These are phyloP conservation scores for Turritopsis rubra DNA, from an alignment of 30 jellyfish, hydroid and myxozoan genomes.

Conservation along the genomic window DNA sequence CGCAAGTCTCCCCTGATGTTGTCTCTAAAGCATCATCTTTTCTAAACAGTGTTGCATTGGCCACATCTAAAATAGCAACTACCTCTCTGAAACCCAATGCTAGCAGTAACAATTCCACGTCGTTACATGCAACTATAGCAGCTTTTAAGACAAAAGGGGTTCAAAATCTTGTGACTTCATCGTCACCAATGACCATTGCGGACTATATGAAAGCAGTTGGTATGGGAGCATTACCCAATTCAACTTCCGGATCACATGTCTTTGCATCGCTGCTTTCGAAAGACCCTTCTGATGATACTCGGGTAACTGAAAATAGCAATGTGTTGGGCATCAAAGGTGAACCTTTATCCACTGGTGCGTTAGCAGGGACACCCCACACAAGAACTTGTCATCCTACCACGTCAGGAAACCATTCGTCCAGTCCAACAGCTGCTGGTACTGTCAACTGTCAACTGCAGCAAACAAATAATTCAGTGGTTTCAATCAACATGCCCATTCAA, in stretches of 20 bases:
- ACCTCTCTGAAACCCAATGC: background rate
- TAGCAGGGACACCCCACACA: too few species aligned
- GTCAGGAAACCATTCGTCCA: background rate
- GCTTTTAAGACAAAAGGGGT: background rate
- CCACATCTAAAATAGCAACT: background rate
- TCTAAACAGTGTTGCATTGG: conserved; percentile 7
- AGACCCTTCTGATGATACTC: background rate
- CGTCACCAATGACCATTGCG: background rate
- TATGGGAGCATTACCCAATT: background rate
- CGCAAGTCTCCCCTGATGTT: conserved; percentile 6
- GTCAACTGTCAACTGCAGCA: background rate
- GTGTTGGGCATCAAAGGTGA: background rate
- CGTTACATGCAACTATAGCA: background rate
- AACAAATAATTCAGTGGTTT: background rate
- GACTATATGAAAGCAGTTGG: background rate
- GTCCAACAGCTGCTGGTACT: background rate
- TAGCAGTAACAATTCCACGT: background rate
- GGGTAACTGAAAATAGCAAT: background rate
- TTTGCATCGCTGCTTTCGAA: background rate
- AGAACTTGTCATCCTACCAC: background rate
- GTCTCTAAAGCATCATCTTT: conserved; percentile 18
- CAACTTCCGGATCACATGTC: background rate
- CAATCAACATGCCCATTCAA: background rate
- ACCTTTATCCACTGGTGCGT: background rate
- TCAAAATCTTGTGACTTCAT: background rate